Conservation (phyloP, 2,888 invertebrate genomes). For the Mechanitis messenoides region DNA sequence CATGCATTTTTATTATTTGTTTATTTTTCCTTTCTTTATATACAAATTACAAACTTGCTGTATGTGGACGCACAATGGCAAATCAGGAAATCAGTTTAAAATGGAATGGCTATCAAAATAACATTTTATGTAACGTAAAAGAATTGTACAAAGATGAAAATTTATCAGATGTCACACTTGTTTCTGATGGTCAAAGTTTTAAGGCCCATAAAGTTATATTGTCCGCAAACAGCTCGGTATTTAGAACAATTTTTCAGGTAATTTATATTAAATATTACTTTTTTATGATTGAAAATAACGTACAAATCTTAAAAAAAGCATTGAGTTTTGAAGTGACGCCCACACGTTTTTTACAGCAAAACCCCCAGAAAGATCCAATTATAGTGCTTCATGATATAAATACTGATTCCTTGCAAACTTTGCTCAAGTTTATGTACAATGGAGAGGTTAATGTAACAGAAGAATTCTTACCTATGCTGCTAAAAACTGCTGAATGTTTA, state of each 20-base stretch:
- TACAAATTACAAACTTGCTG: slow-evolving; percentile 35
- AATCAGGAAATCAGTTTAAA: slow-evolving; percentile 81
- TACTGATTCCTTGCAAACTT: slow-evolving; percentile 78
- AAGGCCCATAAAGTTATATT: slow-evolving; percentile 82
- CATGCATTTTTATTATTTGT: slow-evolving; percentile 30
- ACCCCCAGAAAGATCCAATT: slow-evolving; percentile 85
- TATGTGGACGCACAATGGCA: slow-evolving; percentile 50
- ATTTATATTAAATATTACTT: slow-evolving; percentile 9
- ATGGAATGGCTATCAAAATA: slow-evolving; percentile 82
- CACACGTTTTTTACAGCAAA: slow-evolving; percentile 76
- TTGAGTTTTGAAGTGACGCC: slow-evolving; percentile 43
- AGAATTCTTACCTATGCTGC: slow-evolving; percentile 79
- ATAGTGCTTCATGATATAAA: slow-evolving; percentile 84
- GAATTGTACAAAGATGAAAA: slow-evolving; percentile 80
- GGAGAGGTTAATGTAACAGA: slow-evolving; percentile 85
- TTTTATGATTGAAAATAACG: slow-evolving; percentile 1
- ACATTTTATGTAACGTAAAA: slow-evolving; percentile 79
- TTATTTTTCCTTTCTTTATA: slow-evolving; percentile 32
- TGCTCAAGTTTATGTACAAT: slow-evolving; percentile 84
- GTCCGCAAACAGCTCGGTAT: slow-evolving; percentile 81
- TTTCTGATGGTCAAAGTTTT: slow-evolving; percentile 80
- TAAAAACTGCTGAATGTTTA: slow-evolving; percentile 82
- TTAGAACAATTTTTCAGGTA: slow-evolving; percentile 80
- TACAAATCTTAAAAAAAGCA: slow-evolving; percentile 7
- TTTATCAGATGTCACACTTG: slow-evolving; percentile 80